Evolutionary conservation across 2,113 vertebrate genomes (phyloP).

Genomic region (Tachysurus vachellii): DNA sequence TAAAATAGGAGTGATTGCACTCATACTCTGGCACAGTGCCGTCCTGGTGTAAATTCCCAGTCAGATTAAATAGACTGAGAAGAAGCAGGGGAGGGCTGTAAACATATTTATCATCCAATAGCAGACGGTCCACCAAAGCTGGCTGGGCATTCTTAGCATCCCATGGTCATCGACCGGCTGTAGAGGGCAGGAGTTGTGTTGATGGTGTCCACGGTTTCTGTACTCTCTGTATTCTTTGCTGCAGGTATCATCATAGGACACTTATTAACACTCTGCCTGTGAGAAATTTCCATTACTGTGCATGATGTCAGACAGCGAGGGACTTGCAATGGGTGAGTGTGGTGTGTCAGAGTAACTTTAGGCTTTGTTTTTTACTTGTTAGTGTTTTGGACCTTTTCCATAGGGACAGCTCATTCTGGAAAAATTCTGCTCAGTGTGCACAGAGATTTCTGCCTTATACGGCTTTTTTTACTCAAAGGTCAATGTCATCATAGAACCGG

Average conservation of each 20-base stretch:
- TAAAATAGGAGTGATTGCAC: slow-evolving; percentile 42
- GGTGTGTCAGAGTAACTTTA: slow-evolving; percentile 23
- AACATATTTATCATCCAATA: slow-evolving; percentile 97
- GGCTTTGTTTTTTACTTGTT: slow-evolving; percentile 28
- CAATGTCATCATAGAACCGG: neutral
- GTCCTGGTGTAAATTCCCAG: slow-evolving; percentile 34
- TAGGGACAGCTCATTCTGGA: slow-evolving; percentile 66
- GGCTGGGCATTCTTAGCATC: slow-evolving; percentile 79
- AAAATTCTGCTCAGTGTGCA: slow-evolving; percentile 54
- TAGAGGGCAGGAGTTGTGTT: slow-evolving; percentile 51
- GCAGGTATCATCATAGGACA: slow-evolving; percentile 7
- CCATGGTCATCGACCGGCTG: slow-evolving; percentile 70
- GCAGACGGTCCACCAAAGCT: slow-evolving; percentile 68
- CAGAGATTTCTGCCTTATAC: slow-evolving; percentile 68
- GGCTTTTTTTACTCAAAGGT: slow-evolving; percentile 54
- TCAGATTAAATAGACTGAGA: slow-evolving; percentile 49
- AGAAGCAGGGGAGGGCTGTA: slow-evolving; percentile 74
- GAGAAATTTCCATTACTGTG: slow-evolving; percentile 45
- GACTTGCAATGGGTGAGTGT: slow-evolving; percentile 85
- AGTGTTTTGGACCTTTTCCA: slow-evolving; percentile 53
- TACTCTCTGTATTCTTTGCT: slow-evolving; percentile 15
- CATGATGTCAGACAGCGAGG: slow-evolving; percentile 95
- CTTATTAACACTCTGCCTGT: neutral
- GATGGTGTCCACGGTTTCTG: slow-evolving; percentile 49
- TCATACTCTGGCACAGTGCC: slow-evolving; percentile 28